Evolutionary conservation across 2,113 vertebrate species (phyloP).

Genomic region (Bettongia penicillata): DNA sequence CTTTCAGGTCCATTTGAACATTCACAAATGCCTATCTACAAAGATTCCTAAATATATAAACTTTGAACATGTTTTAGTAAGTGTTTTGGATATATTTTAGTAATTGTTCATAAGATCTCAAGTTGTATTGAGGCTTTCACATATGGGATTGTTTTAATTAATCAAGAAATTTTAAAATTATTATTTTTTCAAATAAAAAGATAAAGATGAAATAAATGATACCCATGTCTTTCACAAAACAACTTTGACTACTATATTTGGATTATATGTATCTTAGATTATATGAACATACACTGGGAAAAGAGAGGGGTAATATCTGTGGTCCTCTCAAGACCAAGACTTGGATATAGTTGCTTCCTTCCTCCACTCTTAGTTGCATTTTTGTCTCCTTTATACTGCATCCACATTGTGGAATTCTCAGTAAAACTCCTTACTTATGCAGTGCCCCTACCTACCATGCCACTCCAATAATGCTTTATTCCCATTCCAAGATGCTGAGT

Average conservation of each 20-base stretch:
- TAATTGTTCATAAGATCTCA: not conserved
- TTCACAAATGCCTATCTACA: not conserved
- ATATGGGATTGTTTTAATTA: not conserved
- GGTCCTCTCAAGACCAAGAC: slow-evolving; percentile 40
- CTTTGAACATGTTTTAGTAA: not conserved
- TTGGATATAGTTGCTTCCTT: too few species aligned
- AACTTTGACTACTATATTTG: not conserved
- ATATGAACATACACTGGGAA: slow-evolving; percentile 59
- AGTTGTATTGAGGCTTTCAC: not conserved
- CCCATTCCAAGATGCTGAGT: not conserved
- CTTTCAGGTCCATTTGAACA: not conserved
- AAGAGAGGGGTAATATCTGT: slow-evolving; percentile 72
- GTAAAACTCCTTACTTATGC: not conserved
- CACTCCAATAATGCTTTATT: not conserved
- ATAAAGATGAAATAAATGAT: not conserved
- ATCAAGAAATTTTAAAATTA: not conserved
- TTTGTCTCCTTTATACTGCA: too few species aligned
- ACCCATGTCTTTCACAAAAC: not conserved
- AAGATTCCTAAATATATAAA: not conserved
- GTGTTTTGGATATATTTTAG: not conserved
- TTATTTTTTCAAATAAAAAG: not conserved
- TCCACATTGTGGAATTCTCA: too few species aligned
- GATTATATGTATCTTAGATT: not conserved
- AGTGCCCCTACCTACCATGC: not conserved
- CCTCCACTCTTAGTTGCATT: too few species aligned